phyloP scores from a whole-genome alignment of 2,888 invertebrate genomes.

The Desoria tigrina region DNA sequence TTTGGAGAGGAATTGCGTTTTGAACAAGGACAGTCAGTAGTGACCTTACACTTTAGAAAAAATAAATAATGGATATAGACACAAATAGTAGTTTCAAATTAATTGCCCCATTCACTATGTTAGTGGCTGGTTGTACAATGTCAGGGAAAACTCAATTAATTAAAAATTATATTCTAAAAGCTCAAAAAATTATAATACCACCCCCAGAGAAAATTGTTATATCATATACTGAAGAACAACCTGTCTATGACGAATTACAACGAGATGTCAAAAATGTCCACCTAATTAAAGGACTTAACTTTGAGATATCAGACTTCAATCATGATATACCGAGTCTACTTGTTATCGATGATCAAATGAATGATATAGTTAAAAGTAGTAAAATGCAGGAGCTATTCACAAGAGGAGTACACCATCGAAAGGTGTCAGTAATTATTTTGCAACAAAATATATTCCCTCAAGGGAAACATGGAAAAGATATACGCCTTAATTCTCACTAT shows the following conservation, averaged over 20 bases:
- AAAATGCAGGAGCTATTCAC: constrained; percentile 10
- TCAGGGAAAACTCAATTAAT: constrained; percentile 21
- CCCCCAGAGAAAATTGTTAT: constrained; percentile 10
- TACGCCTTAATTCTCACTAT: constrained; percentile 20
- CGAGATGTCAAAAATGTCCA: background rate
- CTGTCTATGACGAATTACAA: constrained; percentile 8
- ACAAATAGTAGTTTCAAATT: background rate
- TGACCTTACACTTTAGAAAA: constrained; percentile 21
- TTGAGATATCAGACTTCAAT: background rate
- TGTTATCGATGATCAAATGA: constrained; percentile 17
- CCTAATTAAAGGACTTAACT: constrained; percentile 11
- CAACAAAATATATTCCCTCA: constrained; percentile 21
- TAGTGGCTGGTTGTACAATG: constrained; percentile 12
- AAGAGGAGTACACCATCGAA: constrained; percentile 19
- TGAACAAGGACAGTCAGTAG: constrained; percentile 4
- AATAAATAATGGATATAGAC: background rate
- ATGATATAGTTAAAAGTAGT: constrained; percentile 3
- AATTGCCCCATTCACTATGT: background rate
- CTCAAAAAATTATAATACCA: constrained; percentile 2
- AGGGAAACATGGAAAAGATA: constrained; percentile 23
- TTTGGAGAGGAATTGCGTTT: constrained; percentile 14
- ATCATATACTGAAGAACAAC: constrained; percentile 20
- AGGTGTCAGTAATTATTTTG: constrained; percentile 20
- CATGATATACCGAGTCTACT: background rate
- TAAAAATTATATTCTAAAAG: background rate